Base-by-base conservation (phyloP, 1,140 invertebrate genomes). In the Drosophila guanche region DNA sequence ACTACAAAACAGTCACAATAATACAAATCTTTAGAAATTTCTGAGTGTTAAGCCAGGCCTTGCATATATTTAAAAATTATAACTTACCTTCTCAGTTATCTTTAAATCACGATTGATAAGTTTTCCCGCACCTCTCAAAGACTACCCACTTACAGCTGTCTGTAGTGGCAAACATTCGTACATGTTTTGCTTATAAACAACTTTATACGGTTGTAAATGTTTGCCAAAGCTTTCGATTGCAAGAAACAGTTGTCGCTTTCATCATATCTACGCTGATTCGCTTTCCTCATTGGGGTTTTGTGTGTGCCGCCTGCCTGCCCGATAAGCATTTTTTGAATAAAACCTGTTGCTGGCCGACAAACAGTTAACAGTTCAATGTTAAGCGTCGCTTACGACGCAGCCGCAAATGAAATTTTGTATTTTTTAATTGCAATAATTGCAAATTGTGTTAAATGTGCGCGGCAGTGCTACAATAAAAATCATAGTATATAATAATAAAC, bases 311-410 rank as follows among this genome's bases (percentile, higher is more conserved):
- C 3, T 20, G 16, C 16, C 16, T 20, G 16, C 6, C 22, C 53
- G 71, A 79, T 76, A 85, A 76, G 65, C 63, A 7, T 41, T 10
- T 37, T 29, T 55, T 71, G 59, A 56, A 78, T 83, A 79, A 76
- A 85, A 79, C 55, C 60, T 52, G 60, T 76, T 47, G 16, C 23
- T 20, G 5, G 10, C 14, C 25, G 16, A 29, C 67, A 47, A 56
- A 60, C 71, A 76, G 81, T 84, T 61, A 58, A 62, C 56, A 79
- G 55, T 42, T 42, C 22, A 46, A 71, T 71, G 58, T 79, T 63
- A 79, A 55, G 40, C 37, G 47, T 55, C 45, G 16, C 46, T 65
- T 58, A 65, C 80, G 58, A 60, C 8, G 43, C 23, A 40, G 14
- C 22, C 42, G 46, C 56, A 61, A 57, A 48, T 51, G 47, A 54